Percentiles rank a stretch among this genome's conserved stretches.
Evolutionary conservation across 2,888 invertebrate species (phyloP).

Genomic region (Brenthis daphne): DNA sequence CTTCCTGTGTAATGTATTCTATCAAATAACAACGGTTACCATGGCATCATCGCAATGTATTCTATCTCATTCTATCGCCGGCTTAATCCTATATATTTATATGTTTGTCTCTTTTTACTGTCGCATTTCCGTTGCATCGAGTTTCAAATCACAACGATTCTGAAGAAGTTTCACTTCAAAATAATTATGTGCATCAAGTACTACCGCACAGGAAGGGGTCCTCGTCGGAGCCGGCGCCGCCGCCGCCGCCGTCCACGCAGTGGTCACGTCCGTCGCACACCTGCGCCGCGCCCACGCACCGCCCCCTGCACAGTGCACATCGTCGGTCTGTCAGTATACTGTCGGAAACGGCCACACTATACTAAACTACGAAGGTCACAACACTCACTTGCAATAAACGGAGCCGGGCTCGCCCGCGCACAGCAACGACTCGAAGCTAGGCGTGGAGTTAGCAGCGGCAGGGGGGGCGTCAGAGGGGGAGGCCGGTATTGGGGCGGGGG

Average conservation of each 20-base stretch:
- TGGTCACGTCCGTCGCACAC: conserved; percentile 89
- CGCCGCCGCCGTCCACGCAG: conserved; percentile 84
- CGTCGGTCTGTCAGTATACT: not conserved
- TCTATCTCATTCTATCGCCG: too few species aligned
- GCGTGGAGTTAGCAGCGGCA: conserved; percentile 48
- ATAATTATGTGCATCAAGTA: not conserved
- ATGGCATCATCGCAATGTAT: too few species aligned
- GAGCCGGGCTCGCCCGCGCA: conserved; percentile 70
- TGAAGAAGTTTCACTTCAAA: too few species aligned
- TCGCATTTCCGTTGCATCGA: too few species aligned
- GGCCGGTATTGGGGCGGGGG: conserved; percentile 47
- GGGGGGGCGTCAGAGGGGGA: conserved; percentile 50
- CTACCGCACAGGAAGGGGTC: conserved; percentile 71
- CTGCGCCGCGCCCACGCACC: conserved; percentile 84
- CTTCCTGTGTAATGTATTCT: too few species aligned
- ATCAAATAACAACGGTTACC: too few species aligned
- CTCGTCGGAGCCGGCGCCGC: conserved; percentile 83
- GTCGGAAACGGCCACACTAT: not conserved
- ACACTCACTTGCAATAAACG: conserved; percentile 74
- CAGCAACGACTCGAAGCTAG: conserved; percentile 46
- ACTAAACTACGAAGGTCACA: not conserved
- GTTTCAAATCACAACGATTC: too few species aligned
- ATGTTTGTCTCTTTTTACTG: too few species aligned
- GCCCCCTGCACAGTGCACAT: conserved; percentile 58
- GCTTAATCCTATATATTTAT: too few species aligned